phyloP scores from a whole-genome alignment of 2,113 vertebrate genomes.

The Halcyon senegalensis region DNA sequence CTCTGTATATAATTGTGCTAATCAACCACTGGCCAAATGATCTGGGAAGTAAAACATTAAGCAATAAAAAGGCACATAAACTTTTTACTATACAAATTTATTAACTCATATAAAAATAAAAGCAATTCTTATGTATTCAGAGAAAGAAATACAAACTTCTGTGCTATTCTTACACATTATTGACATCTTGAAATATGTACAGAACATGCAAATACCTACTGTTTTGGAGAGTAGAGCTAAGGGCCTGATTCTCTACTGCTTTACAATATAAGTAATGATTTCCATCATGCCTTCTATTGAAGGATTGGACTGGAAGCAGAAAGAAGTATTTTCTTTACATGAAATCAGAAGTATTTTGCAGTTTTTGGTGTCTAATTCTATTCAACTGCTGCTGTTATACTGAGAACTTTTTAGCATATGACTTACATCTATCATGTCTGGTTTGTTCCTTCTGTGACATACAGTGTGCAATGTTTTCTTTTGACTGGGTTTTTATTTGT shows the following conservation, averaged over 20 bases:
- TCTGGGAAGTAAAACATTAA: slow-evolving; percentile 28
- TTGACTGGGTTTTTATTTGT: not conserved
- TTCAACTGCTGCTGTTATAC: not conserved
- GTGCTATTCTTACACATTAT: not conserved
- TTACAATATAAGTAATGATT: not conserved
- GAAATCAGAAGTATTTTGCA: not conserved
- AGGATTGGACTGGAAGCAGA: not conserved
- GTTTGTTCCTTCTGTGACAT: not conserved
- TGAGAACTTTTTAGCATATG: not conserved
- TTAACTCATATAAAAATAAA: slow-evolving; percentile 19
- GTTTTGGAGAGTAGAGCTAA: not conserved
- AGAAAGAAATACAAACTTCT: not conserved
- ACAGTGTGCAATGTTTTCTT: not conserved
- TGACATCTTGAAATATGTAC: not conserved
- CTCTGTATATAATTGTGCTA: slow-evolving; percentile 7
- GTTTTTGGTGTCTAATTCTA: not conserved
- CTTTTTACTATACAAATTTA: not conserved
- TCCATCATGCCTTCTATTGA: not conserved
- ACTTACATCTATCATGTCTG: not conserved
- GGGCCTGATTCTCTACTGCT: not conserved
- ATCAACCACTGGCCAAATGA: not conserved
- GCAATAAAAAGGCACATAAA: slow-evolving; percentile 28
- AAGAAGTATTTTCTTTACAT: not conserved
- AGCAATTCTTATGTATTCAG: not conserved
- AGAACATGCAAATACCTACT: not conserved